Base-by-base conservation (phyloP, 2,888 invertebrate species). In the Peribatodes rhomboidaria region DNA sequence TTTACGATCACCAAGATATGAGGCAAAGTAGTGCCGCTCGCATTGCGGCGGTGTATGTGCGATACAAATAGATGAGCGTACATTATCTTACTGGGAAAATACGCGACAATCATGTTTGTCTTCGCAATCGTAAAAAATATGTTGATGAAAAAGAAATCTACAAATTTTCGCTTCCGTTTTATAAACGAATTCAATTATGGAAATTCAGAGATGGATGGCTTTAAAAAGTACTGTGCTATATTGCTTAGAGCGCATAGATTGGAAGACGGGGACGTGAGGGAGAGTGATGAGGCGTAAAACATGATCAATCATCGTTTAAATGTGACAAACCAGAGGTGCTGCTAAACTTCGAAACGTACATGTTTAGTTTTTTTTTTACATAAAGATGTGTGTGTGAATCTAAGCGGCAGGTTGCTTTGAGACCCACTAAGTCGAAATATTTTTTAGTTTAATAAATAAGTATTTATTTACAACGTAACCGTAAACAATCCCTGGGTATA, bases 1-100 rank as follows among this genome's bases (percentile, higher is more conserved):
- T 89, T 89, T 85, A 87, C 83, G 85, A 87, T 86, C 84, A 78
- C 78, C 76, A 76, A 82, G 81, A 83, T 85, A 78, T 73, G 76
- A 79, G 72, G 79, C 80, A 83, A 84, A 85, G 80, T 79, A 78
- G 71, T 74, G 80, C 83, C 81, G 81, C 83, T 75, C 71, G 76
- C 74, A 69, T 72, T 71, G 75, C 76, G 73, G 74, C 75, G 74
- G 75, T 67, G 11, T 54, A 42, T 67, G 73, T 77, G 75, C 74
- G 75, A 60, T 52, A 70, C 65, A 65, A 47, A 68, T 65, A 66
- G 64, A 69, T 58, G 67, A 62, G 47, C 55, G 61, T 61, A 41
- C 61, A 67, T 70, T 62, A 66, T 68, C 64, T 66, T 49, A 42
- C 62, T 41, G 47, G 14, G 33, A 66, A n/a, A n/a, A 70, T 50